Evolutionary conservation across 2,113 vertebrate genomes (phyloP).

Genomic region (Festucalex cinctus): DNA sequence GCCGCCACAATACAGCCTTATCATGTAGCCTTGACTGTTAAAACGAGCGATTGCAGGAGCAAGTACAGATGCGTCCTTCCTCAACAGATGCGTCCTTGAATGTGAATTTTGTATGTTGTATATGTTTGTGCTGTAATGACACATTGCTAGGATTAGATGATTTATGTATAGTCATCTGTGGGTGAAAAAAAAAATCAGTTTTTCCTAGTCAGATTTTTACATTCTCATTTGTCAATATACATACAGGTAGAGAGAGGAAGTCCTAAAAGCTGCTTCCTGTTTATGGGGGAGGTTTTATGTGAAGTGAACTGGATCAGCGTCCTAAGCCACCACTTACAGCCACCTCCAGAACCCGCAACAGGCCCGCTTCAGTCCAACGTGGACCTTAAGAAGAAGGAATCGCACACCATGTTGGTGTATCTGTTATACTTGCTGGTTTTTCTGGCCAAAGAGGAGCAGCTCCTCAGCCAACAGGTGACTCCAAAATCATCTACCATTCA

Average conservation of each 20-base stretch:
- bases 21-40: too few species aligned
- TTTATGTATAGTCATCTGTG: neutral
- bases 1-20: too few species aligned
- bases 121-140: neutral
- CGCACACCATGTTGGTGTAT: constrained; percentile 84
- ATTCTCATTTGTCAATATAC: constrained; percentile 1
- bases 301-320: constrained; percentile 95
- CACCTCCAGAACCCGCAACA: constrained; percentile 68
- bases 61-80: too few species aligned
- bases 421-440: constrained; percentile 92
- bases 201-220: neutral
- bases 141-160: neutral
- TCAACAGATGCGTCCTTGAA: too few species aligned
- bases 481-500: neutral
- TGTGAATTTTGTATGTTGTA: too few species aligned
- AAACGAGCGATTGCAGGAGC: too few species aligned
- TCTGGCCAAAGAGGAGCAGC: constrained; percentile 87
- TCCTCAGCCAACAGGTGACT: constrained; percentile 79
- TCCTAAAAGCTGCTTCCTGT: constrained; percentile 94
- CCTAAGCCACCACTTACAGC: constrained; percentile 82
- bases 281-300: constrained; percentile 88
- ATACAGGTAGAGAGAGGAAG: constrained; percentile 92
- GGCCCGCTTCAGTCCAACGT: constrained; percentile 34
- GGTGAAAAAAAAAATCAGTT: neutral
- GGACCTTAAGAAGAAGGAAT: constrained; percentile 39